Conservation (phyloP, 2,888 invertebrate species). For the Bruchidius siliquastri region DNA sequence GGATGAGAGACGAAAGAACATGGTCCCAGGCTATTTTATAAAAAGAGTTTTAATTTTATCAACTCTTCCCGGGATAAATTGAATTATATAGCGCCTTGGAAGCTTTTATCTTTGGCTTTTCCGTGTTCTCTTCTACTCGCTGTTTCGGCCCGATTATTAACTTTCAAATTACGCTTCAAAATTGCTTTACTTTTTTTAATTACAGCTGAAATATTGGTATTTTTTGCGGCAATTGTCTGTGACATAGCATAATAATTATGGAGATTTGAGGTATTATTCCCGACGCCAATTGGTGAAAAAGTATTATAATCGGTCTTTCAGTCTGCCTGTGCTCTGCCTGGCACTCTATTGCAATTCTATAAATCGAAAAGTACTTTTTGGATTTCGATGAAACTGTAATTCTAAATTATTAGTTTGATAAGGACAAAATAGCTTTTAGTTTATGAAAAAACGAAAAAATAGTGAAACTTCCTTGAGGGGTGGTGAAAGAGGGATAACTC, state of each 20-base stretch:
- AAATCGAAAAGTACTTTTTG: too few relatives aligned
- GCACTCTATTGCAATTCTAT: too few relatives aligned
- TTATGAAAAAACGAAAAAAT: too few relatives aligned
- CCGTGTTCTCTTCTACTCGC: neutral
- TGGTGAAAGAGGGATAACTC: too few relatives aligned
- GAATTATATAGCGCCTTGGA: neutral
- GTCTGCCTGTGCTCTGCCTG: too few relatives aligned
- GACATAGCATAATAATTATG: neutral
- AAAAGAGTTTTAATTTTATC: neutral
- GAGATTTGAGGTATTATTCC: neutral
- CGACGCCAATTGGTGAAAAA: too few relatives aligned
- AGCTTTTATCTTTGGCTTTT: neutral
- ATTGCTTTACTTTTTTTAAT: neutral
- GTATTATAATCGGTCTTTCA: too few relatives aligned
- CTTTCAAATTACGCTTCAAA: neutral
- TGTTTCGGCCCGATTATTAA: neutral
- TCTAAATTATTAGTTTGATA: too few relatives aligned
- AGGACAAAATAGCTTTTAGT: too few relatives aligned
- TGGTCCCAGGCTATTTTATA: neutral
- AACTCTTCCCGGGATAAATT: neutral
- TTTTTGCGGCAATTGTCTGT: neutral
- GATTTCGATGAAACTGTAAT: too few relatives aligned
- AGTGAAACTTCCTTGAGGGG: too few relatives aligned
- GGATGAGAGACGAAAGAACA: neutral
- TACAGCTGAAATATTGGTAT: neutral